Base-by-base conservation (phyloP, 2,113 vertebrate genomes). In the Clupea harengus region DNA sequence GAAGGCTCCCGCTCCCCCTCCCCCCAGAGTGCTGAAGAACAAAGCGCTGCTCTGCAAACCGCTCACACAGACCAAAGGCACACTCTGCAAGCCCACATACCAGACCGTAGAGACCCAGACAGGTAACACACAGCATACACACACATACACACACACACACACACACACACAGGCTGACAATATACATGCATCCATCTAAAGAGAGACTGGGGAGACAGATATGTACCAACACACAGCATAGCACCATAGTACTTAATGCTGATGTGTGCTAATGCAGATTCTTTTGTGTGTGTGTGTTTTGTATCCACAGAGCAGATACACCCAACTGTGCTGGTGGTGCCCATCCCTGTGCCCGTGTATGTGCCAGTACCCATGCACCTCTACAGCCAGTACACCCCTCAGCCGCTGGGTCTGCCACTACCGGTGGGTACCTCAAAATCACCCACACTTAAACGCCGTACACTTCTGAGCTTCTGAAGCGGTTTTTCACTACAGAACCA, bases 41-140 rank as follows among this genome's bases (percentile, higher is more conserved):
- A 99, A 99, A 91, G 97, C 98, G 2, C 93, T 99, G 52, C 91
- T 99, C 52, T 99, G 98, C 87, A 96, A 96, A 78, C 98, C 98
- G 2, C 95, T 99, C 91, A 97, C 96, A 57, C 97, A 98, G 91
- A 98, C 97, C 88, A 99, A 99, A 94, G 98, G 97, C 67, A 95
- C 97, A 18, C 97, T 97, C 0, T 99, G 98, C 91, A 98, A 95
- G 92, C 96, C 97, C 82, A 97, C 98, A 90, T 97, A 95, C 0
- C 96, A 94, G 15, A 94, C 96, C 82, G 96, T 95, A 50, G 96
- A 96, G 88, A 95, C 96, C 81, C 98, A 99, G 93, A 99, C 98
- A 88, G 97, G 98, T 99, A 91, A 82, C 67, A 47, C 39, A 39
- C 39, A 49, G 22, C 5, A 54, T 1, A 47, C 45, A 6, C 22